phyloP scores from a whole-genome alignment of 2,888 invertebrate genomes.

The Prenolepis imparis region DNA sequence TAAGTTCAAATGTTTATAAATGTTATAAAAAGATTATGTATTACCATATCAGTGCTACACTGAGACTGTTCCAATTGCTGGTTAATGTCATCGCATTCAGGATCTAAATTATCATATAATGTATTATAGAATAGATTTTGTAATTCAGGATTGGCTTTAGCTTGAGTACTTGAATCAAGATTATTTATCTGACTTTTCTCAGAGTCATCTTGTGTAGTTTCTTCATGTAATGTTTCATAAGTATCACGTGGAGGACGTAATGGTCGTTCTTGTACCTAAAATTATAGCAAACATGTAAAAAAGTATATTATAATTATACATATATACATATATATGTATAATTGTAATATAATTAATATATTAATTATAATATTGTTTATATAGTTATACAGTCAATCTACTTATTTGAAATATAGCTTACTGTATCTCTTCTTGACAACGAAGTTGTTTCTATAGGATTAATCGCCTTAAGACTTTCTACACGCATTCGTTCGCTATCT shows the following conservation, averaged over 20 bases:
- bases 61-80: not conserved
- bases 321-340: not conserved
- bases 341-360: not conserved
- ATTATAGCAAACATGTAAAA: not conserved
- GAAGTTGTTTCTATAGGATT: rapidly evolving
- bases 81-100: not conserved
- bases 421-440: not conserved
- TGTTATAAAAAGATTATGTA: slow-evolving; percentile 12
- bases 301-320: not conserved
- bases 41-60: not conserved
- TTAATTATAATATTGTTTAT: not conserved
- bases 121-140: no score
- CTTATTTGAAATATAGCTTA: not conserved
- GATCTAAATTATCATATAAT: slow-evolving; percentile 14
- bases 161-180: not conserved
- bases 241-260: slow-evolving; percentile 54
- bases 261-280: slow-evolving; percentile 44
- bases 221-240: not conserved
- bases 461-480: slow-evolving; percentile 17
- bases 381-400: not conserved
- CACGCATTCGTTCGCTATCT: slow-evolving; percentile 43
- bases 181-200: not conserved
- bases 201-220: not conserved
- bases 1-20: not conserved
- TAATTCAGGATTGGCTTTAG: not conserved